Conservation (phyloP, 2,113 vertebrate genomes). For the Spea bombifrons region DNA sequence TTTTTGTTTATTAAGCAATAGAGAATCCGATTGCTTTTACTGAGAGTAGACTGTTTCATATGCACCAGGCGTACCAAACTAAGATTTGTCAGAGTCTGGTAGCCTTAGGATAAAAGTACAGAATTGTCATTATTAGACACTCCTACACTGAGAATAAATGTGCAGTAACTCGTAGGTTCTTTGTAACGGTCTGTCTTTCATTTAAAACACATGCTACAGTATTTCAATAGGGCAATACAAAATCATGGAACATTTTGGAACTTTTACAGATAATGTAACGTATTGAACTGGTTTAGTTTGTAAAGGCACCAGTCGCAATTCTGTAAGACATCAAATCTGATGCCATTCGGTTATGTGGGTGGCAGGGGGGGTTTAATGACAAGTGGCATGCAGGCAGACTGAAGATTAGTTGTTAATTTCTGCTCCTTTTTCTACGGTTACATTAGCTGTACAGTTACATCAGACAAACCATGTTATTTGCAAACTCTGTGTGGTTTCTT, state of each 20-base stretch:
- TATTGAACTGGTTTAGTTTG: neutral
- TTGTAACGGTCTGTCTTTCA: neutral
- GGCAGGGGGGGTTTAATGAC: neutral
- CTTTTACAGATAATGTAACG: constrained; percentile 7
- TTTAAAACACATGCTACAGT: constrained; percentile 3
- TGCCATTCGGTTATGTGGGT: neutral
- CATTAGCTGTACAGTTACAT: neutral
- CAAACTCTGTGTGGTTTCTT: too few species aligned
- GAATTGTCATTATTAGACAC: constrained; percentile 5
- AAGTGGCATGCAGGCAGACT: neutral
- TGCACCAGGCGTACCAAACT: constrained; percentile 13
- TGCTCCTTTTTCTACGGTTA: neutral
- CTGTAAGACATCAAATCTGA: neutral
- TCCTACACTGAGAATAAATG: neutral
- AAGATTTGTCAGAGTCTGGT: constrained; percentile 8
- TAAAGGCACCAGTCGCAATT: neutral
- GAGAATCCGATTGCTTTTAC: constrained; percentile 10
- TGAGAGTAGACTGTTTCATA: neutral
- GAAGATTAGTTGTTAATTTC: neutral
- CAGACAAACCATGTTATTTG: neutral
- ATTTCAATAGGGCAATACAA: constrained; percentile 19
- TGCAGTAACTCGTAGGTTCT: neutral
- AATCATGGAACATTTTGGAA: constrained; percentile 2
- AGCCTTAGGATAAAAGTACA: constrained; percentile 14
- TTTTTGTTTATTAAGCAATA: constrained; percentile 14